These are phyloP conservation scores for Cassiopea andromeda DNA, from an alignment of 30 jellyfish, hydroid and myxozoan genomes.

Conservation along the genomic window DNA sequence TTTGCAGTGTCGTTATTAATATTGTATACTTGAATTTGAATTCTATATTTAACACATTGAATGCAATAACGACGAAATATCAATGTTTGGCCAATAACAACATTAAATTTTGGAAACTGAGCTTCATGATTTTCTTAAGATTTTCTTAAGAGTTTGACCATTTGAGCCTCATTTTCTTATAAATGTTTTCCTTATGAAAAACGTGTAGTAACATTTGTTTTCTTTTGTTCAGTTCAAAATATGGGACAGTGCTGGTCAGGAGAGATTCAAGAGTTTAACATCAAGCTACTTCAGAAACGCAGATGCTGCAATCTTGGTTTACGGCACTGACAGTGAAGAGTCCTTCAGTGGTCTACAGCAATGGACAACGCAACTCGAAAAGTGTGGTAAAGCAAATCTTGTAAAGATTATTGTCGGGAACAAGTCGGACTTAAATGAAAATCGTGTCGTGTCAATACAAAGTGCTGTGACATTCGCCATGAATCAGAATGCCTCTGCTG, in stretches of 20 bases:
- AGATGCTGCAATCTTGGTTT: slow-evolving; percentile 93
- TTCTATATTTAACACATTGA: no score
- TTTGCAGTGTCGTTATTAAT: no score
- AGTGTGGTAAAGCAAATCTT: slow-evolving; percentile 74
- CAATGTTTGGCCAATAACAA: no score
- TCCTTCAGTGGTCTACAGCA: slow-evolving; percentile 75
- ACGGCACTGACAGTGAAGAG: slow-evolving; percentile 77
- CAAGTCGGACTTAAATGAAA: slow-evolving; percentile 80
- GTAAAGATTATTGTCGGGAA: slow-evolving; percentile 85
- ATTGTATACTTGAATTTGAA: no score
- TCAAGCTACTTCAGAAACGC: slow-evolving; percentile 94
- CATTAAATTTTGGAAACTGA: no score
- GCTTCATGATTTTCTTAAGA: no score
- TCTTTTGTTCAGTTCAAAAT: slow-evolving; percentile 73
- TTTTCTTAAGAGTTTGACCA: no score
- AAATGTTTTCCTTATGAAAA: no score
- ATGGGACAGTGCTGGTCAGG: slow-evolving; percentile 99
- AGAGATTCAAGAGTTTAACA: slow-evolving; percentile 84
- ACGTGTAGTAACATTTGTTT: background rate
- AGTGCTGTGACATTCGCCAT: slow-evolving; percentile 90
- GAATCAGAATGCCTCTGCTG: slow-evolving; percentile 85
- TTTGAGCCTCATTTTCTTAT: no score
- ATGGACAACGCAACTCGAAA: slow-evolving; percentile 82
- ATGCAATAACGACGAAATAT: no score
- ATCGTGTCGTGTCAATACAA: slow-evolving; percentile 72